Base-by-base conservation (phyloP, 2,888 invertebrate species). In the Didymodactylos carnosus region DNA sequence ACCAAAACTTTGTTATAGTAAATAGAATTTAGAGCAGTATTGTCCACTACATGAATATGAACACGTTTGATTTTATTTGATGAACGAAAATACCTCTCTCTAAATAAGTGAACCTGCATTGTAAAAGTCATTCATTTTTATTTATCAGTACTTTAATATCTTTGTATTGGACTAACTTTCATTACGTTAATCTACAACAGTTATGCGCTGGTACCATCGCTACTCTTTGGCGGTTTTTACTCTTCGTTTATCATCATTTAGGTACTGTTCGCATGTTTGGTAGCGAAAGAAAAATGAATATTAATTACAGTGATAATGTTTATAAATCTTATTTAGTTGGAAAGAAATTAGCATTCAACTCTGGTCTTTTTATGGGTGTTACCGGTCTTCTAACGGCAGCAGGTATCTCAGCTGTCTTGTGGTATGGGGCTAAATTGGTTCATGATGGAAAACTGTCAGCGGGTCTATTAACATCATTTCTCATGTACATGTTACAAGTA, bases 361-460 rank as follows among this genome's bases (percentile, higher is more conserved):
- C 78, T 77, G 82, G 81, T 80, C n/a, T 43, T 19, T 72, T 72
- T 35, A 71, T 74, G 72, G 81, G 81, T 4, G 73, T 78, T 23
- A 77, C 82, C 39, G 80, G 81, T 3, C 72, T 81, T 3, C 72
- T 81, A 29, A 76, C 80, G 1, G 79, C 79, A 72, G 81, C 80
- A 8, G 80, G 81, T 0, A 79, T 82, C 14, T 71, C 78, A 7
- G 76, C 81, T 11, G 81, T 81, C 6, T 75, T 82, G 51, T 82
- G 81, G 81, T 82, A 82, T 77, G 82, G 82, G n/a, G 82, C 81
- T 6, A 82, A 82, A 75, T 78, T 82, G 41, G 80, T 82, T 13
- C 78, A 79, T 77, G 80, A 82, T 41, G 77, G 79, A 53, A 76
- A 76, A 8, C 76, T 82, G 16, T 79, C 81, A 16, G 78, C 82